Base-by-base conservation (phyloP, 2,888 invertebrate genomes). In the Dynastes grantii region DNA sequence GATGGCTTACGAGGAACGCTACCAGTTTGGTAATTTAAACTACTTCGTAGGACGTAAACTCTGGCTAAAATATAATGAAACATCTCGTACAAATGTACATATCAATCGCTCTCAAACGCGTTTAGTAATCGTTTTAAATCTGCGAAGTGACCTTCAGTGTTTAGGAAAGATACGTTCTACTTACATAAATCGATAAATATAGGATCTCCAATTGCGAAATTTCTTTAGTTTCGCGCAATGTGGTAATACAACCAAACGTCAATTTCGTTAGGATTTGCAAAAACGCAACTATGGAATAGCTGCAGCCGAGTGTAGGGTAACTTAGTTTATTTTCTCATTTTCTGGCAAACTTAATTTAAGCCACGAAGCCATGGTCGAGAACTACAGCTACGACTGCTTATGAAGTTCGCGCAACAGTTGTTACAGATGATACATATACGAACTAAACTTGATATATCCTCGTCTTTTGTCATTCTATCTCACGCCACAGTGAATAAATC, bases 371-470 rank as follows among this genome's bases (percentile, higher is more conserved):
- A 40, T 51, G 51, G 68, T 27, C 49, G 51, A 29, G 51, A 68
- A 51, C 51, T 29, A 68, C 68, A 27, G 29, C 68, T 27, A 68
- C 68, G 29, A 68, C 49, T 68, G 68, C 68, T 68, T 68, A 68
- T 68, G 51, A 68, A 51, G 51, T 51, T 49, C 68, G 79, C 78
- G 76, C 77, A 76, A 78, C 76, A 76, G 75, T 78, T 78, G 80
- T 76, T 78, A 67, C 78, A 78, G 68, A 79, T 79, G 79, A 79
- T 76, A 63, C 71, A 79, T 76, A 76, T 76, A 32, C 53, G 70
- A 76, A 71, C 70, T 76, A 67, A 78, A 78, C 76, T 76, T 76
- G 79, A 79, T 70, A 68, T 76, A 79, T 79, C 67, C 70, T 58
- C 58, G 76, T 63, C 79, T 79, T 79, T 79, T 76, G 76, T 79